phyloP scores from a whole-genome alignment of 2,797 vertebrate species.

The Mus spretus region DNA sequence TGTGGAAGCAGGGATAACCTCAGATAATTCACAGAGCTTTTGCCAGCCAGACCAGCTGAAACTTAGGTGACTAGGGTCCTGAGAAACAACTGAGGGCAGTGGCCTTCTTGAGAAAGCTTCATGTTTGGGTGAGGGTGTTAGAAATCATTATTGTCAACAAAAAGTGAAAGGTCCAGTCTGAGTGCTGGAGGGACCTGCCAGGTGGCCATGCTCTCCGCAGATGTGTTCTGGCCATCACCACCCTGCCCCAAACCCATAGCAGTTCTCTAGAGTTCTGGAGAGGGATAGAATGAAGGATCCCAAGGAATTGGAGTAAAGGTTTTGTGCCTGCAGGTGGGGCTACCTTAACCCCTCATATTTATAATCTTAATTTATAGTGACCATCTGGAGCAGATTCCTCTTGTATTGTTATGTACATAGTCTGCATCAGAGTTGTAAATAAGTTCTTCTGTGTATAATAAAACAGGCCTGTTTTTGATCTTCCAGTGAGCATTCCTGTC shows the following conservation, averaged over 20 bases:
- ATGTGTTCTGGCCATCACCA: not conserved
- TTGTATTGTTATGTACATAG: slow-evolving; percentile 88
- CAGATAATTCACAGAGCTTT: not conserved
- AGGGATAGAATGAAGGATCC: slow-evolving; percentile 66
- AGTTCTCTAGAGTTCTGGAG: not conserved
- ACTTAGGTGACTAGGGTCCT: not conserved
- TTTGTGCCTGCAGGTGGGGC: slow-evolving; percentile 88
- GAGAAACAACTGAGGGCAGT: not conserved
- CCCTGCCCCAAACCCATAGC: not conserved
- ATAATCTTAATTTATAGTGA: slow-evolving; percentile 91
- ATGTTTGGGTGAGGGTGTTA: not conserved
- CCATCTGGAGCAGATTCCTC: slow-evolving; percentile 81
- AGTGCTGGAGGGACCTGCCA: not conserved
- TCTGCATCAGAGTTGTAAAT: slow-evolving; percentile 86
- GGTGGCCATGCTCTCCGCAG: not conserved
- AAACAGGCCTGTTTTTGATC: slow-evolving; percentile 85
- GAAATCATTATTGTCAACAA: not conserved
- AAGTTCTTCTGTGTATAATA: slow-evolving; percentile 88
- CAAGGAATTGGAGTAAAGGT: slow-evolving; percentile 84
- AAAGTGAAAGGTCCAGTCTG: not conserved
- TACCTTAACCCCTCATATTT: slow-evolving; percentile 87
- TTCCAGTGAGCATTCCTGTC: slow-evolving; percentile 77
- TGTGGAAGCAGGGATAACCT: not conserved
- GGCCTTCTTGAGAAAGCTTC: not conserved
- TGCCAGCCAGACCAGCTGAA: too few relatives aligned